Conservation (phyloP, 2,888 invertebrate genomes). For the Chaetogeoica ovagalla region DNA sequence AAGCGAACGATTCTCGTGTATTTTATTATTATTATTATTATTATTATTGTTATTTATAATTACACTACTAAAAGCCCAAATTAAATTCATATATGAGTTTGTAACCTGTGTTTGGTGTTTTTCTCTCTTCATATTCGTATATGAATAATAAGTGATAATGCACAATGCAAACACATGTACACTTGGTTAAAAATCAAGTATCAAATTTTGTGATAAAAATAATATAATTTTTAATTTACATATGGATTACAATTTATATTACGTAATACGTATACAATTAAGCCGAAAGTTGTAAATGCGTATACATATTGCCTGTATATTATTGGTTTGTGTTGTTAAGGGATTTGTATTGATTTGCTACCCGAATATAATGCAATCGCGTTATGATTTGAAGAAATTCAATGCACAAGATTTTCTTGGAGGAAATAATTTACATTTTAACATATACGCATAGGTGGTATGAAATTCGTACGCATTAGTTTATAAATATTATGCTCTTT, state of each 20-base stretch:
- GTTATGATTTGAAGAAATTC: not conserved
- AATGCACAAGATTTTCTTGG: not conserved
- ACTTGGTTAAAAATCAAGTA: not conserved
- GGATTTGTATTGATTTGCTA: too few relatives aligned
- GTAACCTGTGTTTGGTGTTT: too few relatives aligned
- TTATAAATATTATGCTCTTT: not conserved
- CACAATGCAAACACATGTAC: too few relatives aligned
- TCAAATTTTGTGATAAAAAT: not conserved
- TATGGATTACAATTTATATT: not conserved
- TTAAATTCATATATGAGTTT: not conserved
- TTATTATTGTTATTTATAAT: too few relatives aligned
- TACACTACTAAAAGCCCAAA: not conserved
- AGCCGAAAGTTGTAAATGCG: too few relatives aligned
- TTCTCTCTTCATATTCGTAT: too few relatives aligned
- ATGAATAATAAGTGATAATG: too few relatives aligned
- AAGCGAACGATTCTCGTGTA: too few relatives aligned
- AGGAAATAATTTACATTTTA: slow-evolving; percentile 4
- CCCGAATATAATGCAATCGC: too few relatives aligned
- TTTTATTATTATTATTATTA: not conserved
- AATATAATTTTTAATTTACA: not conserved
- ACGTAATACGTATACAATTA: too few relatives aligned
- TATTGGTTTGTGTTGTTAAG: not conserved
- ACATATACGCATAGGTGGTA: not conserved
- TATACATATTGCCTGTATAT: not conserved
- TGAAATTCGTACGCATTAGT: not conserved